Conservation (phyloP, 2,888 invertebrate genomes). For the Drosophila rellima region DNA sequence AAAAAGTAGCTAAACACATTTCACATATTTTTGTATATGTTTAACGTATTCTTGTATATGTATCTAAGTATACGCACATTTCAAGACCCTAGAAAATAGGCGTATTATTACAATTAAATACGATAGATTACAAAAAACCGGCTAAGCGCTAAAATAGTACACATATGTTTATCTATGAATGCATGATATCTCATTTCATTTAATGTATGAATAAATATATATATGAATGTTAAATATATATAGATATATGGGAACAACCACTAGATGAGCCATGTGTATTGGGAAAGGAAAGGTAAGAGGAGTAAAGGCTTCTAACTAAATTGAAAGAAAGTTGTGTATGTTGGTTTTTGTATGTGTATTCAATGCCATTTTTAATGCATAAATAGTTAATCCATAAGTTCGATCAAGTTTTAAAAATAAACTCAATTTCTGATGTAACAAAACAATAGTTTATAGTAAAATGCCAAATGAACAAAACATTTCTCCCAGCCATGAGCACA, state of each 20-base stretch:
- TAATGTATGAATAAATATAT: conserved; percentile 4
- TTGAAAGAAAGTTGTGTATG: conserved; percentile 49
- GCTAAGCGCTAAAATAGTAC: conserved; percentile 67
- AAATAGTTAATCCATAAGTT: conserved; percentile 43
- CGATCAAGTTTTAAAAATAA: conserved; percentile 44
- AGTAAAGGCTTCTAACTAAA: conserved; percentile 18
- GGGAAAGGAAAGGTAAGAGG: background rate
- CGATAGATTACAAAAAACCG: conserved; percentile 65
- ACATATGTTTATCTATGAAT: conserved; percentile 36
- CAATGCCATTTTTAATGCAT: conserved; percentile 51
- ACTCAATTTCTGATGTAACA: conserved; percentile 32
- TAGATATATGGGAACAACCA: conserved; percentile 50
- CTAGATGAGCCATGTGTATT: conserved; percentile 37
- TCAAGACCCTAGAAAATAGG: conserved; percentile 27
- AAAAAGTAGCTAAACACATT: conserved; percentile 73
- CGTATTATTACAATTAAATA: conserved; percentile 37
- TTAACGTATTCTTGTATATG: conserved; percentile 39
- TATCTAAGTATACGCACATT: conserved; percentile 57
- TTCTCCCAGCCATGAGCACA: conserved; percentile 36
- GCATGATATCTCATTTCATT: conserved; percentile 11
- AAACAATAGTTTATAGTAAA: conserved; percentile 34
- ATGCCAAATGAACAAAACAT: conserved; percentile 45
- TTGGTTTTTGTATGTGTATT: conserved; percentile 50
- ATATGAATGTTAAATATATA: conserved; percentile 28
- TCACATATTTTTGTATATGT: conserved; percentile 43